These are phyloP conservation scores for Campylomormyrus numenius DNA, from an alignment of 2,113 vertebrate species.

Conservation along the genomic window DNA sequence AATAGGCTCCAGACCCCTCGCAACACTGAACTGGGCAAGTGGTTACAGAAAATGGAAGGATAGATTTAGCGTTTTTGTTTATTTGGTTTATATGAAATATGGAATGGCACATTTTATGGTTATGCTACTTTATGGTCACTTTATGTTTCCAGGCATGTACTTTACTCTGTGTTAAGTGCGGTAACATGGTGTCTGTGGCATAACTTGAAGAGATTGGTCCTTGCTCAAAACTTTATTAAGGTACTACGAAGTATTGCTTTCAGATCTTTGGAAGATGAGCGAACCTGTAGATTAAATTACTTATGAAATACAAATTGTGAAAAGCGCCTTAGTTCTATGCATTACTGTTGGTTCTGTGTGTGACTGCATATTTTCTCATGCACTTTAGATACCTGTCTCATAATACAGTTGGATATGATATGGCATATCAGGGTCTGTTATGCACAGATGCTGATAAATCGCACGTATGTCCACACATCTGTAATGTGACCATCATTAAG, in stretches of 20 bases:
- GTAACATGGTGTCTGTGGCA: neutral
- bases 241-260: neutral
- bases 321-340: neutral
- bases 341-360: neutral
- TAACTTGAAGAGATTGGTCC: neutral
- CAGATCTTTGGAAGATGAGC: neutral
- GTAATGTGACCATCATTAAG: neutral
- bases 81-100: neutral
- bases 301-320: neutral
- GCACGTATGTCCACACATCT: neutral
- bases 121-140: neutral
- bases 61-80: neutral
- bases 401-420: neutral
- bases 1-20: neutral
- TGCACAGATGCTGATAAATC: neutral
- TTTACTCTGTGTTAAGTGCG: neutral
- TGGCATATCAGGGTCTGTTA: neutral
- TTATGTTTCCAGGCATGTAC: neutral
- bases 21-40: neutral
- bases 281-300: neutral
- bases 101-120: neutral
- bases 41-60: neutral
- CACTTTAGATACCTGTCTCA: neutral
- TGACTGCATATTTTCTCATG: neutral
- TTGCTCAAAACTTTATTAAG: neutral